Evolutionary conservation across 2,888 invertebrate species (phyloP).

Genomic region (Tenthredo mesomela): DNA sequence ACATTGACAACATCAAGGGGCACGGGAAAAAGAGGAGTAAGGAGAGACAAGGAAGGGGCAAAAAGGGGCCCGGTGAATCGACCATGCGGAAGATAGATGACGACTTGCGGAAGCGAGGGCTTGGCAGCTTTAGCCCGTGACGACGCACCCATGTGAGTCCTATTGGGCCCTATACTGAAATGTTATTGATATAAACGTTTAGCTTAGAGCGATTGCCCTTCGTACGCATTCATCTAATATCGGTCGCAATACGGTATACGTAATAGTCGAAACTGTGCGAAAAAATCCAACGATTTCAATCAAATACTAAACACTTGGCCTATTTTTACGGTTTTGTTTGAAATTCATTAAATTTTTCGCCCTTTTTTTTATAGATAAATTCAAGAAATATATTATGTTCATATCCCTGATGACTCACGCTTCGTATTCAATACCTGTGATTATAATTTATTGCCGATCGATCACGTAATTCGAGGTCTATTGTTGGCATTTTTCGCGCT

Average conservation of each 20-base stretch:
- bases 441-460: constrained; percentile 24
- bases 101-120: constrained; percentile 73
- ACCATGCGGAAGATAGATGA: constrained; percentile 53
- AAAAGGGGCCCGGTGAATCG: constrained; percentile 60
- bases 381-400: neutral
- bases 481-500: neutral
- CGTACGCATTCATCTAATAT: constrained; percentile 8
- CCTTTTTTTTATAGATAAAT: neutral
- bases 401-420: neutral
- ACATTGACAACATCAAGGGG: neutral
- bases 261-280: neutral
- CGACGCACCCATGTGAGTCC: constrained; percentile 76
- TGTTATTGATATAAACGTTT: constrained; percentile 36
- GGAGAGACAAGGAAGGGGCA: constrained; percentile 59
- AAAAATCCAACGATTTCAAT: neutral
- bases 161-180: constrained; percentile 67
- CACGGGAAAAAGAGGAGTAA: neutral
- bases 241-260: neutral
- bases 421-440: neutral
- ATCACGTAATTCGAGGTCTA: constrained; percentile 41
- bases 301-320: neutral
- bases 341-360: neutral
- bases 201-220: neutral
- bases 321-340: neutral
- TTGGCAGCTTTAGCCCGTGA: constrained; percentile 75